Base-by-base conservation (phyloP, 30 jellyfish, hydroid and myxozoan genomes). In the Turritopsis rubra region DNA sequence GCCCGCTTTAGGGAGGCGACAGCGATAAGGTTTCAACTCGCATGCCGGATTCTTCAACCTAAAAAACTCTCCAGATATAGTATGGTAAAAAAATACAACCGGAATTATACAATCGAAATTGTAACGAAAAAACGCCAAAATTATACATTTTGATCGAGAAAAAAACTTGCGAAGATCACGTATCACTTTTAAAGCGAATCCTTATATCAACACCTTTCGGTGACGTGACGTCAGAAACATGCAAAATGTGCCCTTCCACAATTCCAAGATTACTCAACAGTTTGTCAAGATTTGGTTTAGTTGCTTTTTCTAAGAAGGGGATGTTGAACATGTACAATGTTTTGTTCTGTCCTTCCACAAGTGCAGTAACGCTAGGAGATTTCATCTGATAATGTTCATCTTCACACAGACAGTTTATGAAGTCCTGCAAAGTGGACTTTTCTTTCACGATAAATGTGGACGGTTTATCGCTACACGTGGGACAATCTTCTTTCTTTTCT, bases 321-420 rank as follows among this genome's bases (percentile, higher is more conserved):
- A 68, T 68, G 19, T 68, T 68, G 17, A 86, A 95, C 88, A 93
- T 81, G 76, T 93, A 93, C 60, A 93, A 82, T 1, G 98, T 93
- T 72, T 88, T 88, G 65, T 85, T 88, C 72, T 81, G 85, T 9
- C 92, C 96, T 53, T 83, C 77, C 19, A 88, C 22, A 81, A 83
- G 53, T 20, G 98, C 80, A 18, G 98, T 93, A 17, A 88, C 84
- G 52, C 95, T 90, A 25, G 98, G 98, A 21, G 96, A 87, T 73
- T 79, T 89, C 96, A 93, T 79, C 72, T 93, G 96, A 74, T 96
- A 52, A 80, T 80, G n/a, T 52, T 27, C 30, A 82, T 3, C 16
- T 27, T 21, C 79, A 21, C 87, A 66, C 19, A 91, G 89, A 23
- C 74, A 72, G 20, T 83, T 85, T 17, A 91, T 76, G 29, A 91